Base-by-base conservation (phyloP, 2,888 invertebrate genomes). In the Trisateles emortualis region DNA sequence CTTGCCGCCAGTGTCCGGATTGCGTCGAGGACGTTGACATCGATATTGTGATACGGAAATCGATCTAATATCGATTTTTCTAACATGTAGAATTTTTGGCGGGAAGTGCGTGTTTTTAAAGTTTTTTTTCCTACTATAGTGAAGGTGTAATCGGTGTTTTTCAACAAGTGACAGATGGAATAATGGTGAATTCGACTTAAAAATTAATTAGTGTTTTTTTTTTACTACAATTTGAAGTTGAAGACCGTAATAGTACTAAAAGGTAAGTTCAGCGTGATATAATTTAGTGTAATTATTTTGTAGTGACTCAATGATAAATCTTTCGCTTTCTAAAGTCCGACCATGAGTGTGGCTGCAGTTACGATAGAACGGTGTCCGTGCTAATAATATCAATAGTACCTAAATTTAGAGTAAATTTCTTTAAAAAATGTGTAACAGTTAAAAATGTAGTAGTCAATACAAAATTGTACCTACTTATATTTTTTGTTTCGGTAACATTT, bases 251-350 rank as follows among this genome's bases (percentile, higher is more conserved):
- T 68, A 75, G 72, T 76, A 73, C 74, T 76, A 74, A 87, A 72
- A 89, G 90, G 88, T 89, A 74, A 86, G 86, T 79, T 71, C 72
- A 74, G 71, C 62, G 64, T 69, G 62, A 73, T 73, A 74, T 79
- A 77, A 72, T 74, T 74, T 76, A 72, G 66, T 68, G 13, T 63
- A 77, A 75, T 74, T 71, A 65, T 78, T 78, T 74, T 72, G 69
- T 74, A 52, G 76, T 81, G 76, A 83, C 78, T 79, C 84, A 87
- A 87, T 87, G 81, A 83, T 84, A 85, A 84, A 81, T 83, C 72
- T 79, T 83, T 83, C 86, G 90, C 92, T 92, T 91, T 91, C 91
- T 90, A 91, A 88, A 88, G 84, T 76, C 68, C 86, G 91, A 79
- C 91, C 91, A 87, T 91, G 91, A 90, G 89, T 90, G 88, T 84